phyloP scores from a whole-genome alignment of 2,888 invertebrate species.

The Stenchaetothrips biformis region DNA sequence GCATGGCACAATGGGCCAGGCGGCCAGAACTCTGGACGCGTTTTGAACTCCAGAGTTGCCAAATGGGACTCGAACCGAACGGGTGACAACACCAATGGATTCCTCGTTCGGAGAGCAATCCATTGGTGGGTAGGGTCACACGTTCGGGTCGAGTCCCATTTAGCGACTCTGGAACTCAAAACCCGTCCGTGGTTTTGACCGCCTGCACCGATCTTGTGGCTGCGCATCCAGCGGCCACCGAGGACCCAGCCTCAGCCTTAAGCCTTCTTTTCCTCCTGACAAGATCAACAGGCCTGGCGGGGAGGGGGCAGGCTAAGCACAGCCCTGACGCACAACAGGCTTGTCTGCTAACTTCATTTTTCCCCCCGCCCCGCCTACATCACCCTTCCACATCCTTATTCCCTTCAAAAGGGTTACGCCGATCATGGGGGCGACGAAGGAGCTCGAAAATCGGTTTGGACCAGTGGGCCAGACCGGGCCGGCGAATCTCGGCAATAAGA shows the following conservation, averaged over 20 bases:
- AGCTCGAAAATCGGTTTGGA: not conserved
- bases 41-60: too few relatives aligned
- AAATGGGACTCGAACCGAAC: too few relatives aligned
- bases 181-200: too few relatives aligned
- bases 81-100: too few relatives aligned
- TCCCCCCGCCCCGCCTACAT: not conserved
- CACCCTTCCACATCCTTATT: not conserved
- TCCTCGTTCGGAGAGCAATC: too few relatives aligned
- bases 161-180: too few relatives aligned
- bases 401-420: not conserved
- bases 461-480: not conserved
- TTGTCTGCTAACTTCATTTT: not conserved
- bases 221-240: not conserved
- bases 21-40: too few relatives aligned
- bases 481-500: not conserved
- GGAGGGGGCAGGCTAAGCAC: not conserved
- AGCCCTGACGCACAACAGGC: not conserved
- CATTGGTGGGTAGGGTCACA: too few relatives aligned
- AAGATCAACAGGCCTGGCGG: not conserved
- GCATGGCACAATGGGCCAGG: too few relatives aligned
- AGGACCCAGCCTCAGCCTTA: not conserved
- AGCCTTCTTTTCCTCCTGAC: constrained; percentile 5
- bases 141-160: too few relatives aligned
- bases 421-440: not conserved
- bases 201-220: too few relatives aligned